phyloP scores from a whole-genome alignment of 2,113 vertebrate genomes.

The Tetraodon nigroviridis region DNA sequence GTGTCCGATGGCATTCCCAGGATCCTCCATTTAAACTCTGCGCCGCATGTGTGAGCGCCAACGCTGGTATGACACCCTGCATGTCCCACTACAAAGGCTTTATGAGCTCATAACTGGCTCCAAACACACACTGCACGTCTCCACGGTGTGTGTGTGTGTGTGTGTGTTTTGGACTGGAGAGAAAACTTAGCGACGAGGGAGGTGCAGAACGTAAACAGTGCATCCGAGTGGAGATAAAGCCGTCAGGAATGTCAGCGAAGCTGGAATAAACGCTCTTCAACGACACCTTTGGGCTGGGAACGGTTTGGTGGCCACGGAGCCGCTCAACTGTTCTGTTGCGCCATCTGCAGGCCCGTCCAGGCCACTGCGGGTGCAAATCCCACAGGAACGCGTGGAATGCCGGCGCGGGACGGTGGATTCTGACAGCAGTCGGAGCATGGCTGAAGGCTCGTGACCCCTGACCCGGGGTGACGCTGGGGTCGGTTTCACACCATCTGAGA shows the following conservation, averaged over 20 bases:
- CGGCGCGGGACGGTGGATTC: neutral
- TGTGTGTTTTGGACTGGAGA: no score
- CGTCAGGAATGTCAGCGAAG: no score
- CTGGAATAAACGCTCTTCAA: no score
- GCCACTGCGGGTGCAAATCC: constrained; percentile 6
- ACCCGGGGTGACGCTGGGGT: neutral
- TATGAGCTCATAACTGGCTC: neutral
- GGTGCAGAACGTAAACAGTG: no score
- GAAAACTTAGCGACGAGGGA: no score
- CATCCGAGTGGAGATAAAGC: no score
- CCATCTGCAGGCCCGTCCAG: constrained; percentile 38
- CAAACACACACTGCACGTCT: no score
- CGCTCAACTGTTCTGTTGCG: neutral
- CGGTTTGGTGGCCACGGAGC: neutral
- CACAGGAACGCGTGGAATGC: constrained; percentile 43
- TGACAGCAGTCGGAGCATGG: neutral
- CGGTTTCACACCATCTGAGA: neutral
- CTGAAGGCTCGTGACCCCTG: neutral
- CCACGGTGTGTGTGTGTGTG: no score
- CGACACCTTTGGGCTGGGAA: neutral
- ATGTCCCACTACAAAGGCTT: neutral
- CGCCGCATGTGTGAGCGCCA: constrained; percentile 3
- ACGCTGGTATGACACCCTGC: neutral
- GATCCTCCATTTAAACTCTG: constrained; percentile 27
- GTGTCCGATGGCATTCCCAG: constrained; percentile 52